These are phyloP conservation scores for Stegophylla sp. DNA, from an alignment of 2,888 invertebrate genomes.

Conservation along the genomic window DNA sequence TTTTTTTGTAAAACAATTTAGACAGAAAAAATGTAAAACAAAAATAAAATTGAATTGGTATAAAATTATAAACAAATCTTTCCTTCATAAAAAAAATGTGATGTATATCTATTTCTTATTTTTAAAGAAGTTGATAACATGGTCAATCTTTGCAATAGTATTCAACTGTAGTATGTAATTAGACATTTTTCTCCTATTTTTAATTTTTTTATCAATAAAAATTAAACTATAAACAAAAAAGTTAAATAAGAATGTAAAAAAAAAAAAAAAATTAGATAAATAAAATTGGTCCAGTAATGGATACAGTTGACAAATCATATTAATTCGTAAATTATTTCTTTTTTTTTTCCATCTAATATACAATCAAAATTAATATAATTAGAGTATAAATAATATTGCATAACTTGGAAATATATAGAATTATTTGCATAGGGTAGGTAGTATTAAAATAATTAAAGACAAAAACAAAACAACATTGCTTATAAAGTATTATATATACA, in stretches of 20 bases:
- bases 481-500: neutral
- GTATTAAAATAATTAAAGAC: slow-evolving; percentile 32
- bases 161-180: neutral
- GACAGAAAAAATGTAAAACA: neutral
- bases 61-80: slow-evolving; percentile 12
- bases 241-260: slow-evolving; percentile 37
- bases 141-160: neutral
- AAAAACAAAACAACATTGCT: slow-evolving; percentile 50
- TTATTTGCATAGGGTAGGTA: slow-evolving; percentile 32
- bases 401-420: slow-evolving; percentile 3
- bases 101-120: neutral
- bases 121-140: neutral
- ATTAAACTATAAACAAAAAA: slow-evolving; percentile 40
- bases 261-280: slow-evolving; percentile 16
- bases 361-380: slow-evolving; percentile 43
- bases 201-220: slow-evolving; percentile 9
- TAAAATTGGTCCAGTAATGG: slow-evolving; percentile 37
- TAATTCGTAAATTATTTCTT: neutral
- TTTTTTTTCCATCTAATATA: slow-evolving; percentile 17
- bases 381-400: slow-evolving; percentile 24
- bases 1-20: neutral
- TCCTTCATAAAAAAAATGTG: neutral
- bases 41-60: neutral
- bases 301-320: slow-evolving; percentile 19
- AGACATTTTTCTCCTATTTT: neutral